Percentiles rank a stretch among this genome's conserved stretches.
Conservation (phyloP, 1,140 invertebrate genomes). For the Caenorhabditis brenneri region DNA sequence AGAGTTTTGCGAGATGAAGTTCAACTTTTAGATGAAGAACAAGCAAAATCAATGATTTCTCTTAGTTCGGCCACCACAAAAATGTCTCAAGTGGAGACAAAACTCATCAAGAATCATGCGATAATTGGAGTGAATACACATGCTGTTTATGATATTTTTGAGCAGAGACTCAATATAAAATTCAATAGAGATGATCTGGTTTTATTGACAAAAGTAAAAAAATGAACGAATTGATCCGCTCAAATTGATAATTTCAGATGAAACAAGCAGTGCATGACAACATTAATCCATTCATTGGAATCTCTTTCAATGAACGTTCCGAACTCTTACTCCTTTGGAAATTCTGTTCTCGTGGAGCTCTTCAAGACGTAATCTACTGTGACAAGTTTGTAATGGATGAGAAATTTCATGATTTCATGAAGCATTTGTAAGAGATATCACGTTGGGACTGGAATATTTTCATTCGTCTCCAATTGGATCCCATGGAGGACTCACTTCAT, state of each 20-base stretch:
- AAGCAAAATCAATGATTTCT: constrained; percentile 70
- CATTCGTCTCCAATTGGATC: constrained; percentile 65
- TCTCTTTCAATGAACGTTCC: constrained; percentile 69
- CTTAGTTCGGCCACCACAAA: constrained; percentile 66
- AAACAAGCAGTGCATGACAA: constrained; percentile 68
- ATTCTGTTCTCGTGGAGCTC: constrained; percentile 69
- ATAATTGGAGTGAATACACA: constrained; percentile 69
- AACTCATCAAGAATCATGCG: constrained; percentile 68
- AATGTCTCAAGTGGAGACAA: constrained; percentile 63
- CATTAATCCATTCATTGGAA: constrained; percentile 68
- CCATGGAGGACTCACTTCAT: constrained; percentile 66
- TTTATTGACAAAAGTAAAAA: constrained; percentile 53
- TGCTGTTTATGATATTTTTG: constrained; percentile 66
- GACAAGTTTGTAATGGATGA: constrained; percentile 63
- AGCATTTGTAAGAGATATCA: constrained; percentile 69
- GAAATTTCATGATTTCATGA: constrained; percentile 71
- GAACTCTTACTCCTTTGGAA: constrained; percentile 69
- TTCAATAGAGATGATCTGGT: constrained; percentile 63
- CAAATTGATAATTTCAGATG: constrained; percentile 48
- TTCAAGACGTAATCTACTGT: constrained; percentile 70
- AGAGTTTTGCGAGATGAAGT: constrained; percentile 67
- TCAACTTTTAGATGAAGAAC: constrained; percentile 64
- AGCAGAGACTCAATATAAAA: constrained; percentile 63
- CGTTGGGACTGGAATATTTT: constrained; percentile 68
- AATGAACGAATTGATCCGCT: background rate